Evolutionary conservation across 2,797 vertebrate species (phyloP), one percentile per base, ranked within the genome.

Genomic region (Lutjanus argentimaculatus): DNA sequence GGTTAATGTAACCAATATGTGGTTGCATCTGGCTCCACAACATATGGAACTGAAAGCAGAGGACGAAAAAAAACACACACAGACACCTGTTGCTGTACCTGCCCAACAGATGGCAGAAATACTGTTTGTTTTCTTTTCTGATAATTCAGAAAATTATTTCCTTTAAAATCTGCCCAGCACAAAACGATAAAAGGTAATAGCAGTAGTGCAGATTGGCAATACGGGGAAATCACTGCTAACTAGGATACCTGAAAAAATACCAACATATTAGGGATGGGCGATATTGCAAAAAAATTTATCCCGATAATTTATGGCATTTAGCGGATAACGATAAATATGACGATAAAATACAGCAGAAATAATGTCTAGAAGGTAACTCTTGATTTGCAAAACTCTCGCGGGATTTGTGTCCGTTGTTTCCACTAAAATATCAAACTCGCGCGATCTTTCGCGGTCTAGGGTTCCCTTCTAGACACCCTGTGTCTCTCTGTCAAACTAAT

Each of bases 21-120:
- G 25, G 2, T 7, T 17, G 13, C 67, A 82, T 63, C 46, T 79
- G 64, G 21, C 25, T 65, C 21, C 14, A 9, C 36, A 53, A 53
- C 57, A 75, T 55, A 52, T 63, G 51, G 67, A 57, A 58, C 11
- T 48, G 64, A 72, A 76, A 17, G 40, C 21, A 7, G 40, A 10
- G 3, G 16, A 57, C 14, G 1, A 15, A 19, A 8, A 22, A 15
- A 12, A 11, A 43, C 19, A 48, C 30, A 36, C 30, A 36, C 0
- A 19, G 15, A 19, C 42, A 63, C 13, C 22, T 57, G 43, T 13
- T 66, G 30, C 25, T 68, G 75, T 55, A 25, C 13, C 13, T 40
- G 42, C 16, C 4, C 40, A 63, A 69, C 63, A 78, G 63, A 68
- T 65, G 67, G 8, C 43, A 70, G 19, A 80, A 56, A 57, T 64